Evolutionary conservation across 2,113 vertebrate species (phyloP).

Genomic region (Vombatus ursinus): DNA sequence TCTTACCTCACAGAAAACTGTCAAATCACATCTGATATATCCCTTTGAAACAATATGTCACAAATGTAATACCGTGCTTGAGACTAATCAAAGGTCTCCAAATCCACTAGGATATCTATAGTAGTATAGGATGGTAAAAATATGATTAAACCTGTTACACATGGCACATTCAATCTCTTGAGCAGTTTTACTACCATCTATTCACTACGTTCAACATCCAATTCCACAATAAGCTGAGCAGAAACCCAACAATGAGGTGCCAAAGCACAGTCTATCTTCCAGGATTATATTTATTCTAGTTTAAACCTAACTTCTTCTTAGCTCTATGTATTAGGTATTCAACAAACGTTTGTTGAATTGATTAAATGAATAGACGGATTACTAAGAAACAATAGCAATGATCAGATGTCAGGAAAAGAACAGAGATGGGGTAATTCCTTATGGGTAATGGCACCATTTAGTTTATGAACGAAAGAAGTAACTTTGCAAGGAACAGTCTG

Average conservation of each 20-base stretch:
- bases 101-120: background rate
- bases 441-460: conserved; percentile 44
- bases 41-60: background rate
- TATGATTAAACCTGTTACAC: background rate
- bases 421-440: conserved; percentile 38
- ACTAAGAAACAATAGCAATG: background rate
- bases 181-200: background rate
- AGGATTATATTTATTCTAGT: background rate
- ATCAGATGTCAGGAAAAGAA: background rate
- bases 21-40: background rate
- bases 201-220: background rate
- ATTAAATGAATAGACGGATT: background rate
- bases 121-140: background rate
- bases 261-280: background rate
- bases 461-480: conserved; percentile 41
- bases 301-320: background rate
- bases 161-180: background rate
- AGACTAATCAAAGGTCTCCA: background rate
- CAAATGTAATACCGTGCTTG: conserved; percentile 17
- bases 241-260: background rate
- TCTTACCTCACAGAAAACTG: background rate
- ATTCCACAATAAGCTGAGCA: background rate
- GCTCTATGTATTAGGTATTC: background rate
- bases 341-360: background rate
- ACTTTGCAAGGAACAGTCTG: conserved; percentile 10